Conservation (phyloP, 2,113 vertebrate genomes). For the Onychostruthus taczanowskii region DNA sequence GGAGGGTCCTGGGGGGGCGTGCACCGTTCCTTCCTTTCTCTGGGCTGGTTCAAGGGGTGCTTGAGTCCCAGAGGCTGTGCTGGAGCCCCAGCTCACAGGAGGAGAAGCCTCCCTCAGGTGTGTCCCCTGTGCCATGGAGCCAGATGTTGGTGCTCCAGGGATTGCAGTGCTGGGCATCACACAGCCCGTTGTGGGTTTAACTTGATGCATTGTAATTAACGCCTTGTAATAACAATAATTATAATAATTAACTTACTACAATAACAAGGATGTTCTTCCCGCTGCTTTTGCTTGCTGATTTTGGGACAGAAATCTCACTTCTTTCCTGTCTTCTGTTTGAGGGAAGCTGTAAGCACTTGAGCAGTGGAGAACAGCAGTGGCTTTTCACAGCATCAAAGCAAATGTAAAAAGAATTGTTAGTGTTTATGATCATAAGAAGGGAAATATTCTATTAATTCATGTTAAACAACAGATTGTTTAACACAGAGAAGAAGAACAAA, state of each 20-base stretch:
- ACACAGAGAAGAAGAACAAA: not conserved
- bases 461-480: not conserved
- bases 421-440: not conserved
- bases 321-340: not conserved
- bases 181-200: not conserved
- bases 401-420: not conserved
- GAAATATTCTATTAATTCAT: conserved; percentile 14
- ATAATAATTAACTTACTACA: conserved; percentile 48
- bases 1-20: not conserved
- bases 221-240: conserved; percentile 57
- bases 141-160: not conserved
- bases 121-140: not conserved
- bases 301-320: not conserved
- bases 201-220: conserved; percentile 13
- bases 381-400: conserved; percentile 14
- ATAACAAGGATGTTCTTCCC: conserved; percentile 23
- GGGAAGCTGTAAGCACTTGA: not conserved
- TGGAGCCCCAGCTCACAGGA: not conserved
- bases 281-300: conserved; percentile 7
- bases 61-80: not conserved
- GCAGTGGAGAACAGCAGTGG: not conserved
- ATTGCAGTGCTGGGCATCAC: not conserved
- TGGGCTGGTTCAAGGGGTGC: not conserved
- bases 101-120: not conserved
- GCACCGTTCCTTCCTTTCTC: not conserved